Percentiles rank a stretch among this genome's conserved stretches.
Conservation (phyloP, 2,113 vertebrate genomes). For the Tiliqua scincoides region DNA sequence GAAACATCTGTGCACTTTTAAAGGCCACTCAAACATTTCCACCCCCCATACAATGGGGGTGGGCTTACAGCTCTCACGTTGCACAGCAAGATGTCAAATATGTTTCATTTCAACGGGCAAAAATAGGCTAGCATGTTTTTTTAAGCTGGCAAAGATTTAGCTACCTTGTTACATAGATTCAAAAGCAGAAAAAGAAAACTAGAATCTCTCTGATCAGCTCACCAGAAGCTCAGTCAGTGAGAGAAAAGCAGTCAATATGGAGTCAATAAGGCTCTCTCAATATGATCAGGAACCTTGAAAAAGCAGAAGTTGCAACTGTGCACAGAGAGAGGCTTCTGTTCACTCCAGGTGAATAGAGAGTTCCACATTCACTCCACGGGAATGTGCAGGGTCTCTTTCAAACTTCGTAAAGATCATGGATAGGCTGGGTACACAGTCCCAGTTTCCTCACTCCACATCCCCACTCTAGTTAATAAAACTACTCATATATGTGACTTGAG, state of each 20-base stretch:
- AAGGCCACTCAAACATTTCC: not conserved
- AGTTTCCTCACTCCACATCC: not conserved
- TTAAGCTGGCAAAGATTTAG: not conserved
- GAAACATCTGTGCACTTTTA: not conserved
- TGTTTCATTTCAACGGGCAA: not conserved
- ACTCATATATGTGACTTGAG: not conserved
- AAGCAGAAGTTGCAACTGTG: slow-evolving; percentile 23
- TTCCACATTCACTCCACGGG: too few relatives aligned
- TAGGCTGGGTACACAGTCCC: not conserved
- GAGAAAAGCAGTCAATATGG: slow-evolving; percentile 14
- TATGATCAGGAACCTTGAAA: not conserved
- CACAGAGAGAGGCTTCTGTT: not conserved
- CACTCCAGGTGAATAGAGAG: too few relatives aligned
- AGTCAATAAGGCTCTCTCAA: not conserved
- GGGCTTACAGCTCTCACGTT: not conserved
- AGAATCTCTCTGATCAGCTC: not conserved
- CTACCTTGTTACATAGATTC: not conserved
- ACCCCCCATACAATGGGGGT: not conserved
- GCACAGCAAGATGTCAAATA: not conserved
- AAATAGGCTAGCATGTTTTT: not conserved
- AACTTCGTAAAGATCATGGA: not conserved
- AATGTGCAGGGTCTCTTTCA: not conserved
- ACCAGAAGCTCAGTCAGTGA: slow-evolving; percentile 10
- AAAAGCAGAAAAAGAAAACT: not conserved
- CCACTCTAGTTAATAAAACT: not conserved